phyloP scores from a whole-genome alignment of 2,113 vertebrate genomes.

The Gracilinanus agilis region DNA sequence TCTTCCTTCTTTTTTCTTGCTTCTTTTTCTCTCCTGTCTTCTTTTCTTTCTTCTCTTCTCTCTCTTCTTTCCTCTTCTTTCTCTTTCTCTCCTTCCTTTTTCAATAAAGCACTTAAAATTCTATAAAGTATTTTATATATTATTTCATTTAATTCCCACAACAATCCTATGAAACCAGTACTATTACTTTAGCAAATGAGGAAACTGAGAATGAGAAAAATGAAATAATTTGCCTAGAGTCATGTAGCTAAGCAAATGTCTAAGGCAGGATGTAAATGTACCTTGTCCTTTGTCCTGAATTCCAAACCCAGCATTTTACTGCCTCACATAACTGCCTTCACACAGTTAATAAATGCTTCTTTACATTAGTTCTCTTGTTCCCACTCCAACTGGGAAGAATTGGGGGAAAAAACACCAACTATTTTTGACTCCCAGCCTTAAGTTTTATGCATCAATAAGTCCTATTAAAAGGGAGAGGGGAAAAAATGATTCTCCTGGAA shows the following conservation, averaged over 20 bases:
- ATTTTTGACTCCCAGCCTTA: constrained; percentile 14
- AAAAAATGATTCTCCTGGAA: background rate
- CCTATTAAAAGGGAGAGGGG: background rate
- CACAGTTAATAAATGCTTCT: background rate
- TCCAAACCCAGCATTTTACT: background rate
- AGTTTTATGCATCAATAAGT: constrained; percentile 27
- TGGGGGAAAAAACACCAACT: constrained; percentile 13
- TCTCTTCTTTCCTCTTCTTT: too few relatives aligned
- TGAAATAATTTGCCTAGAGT: background rate
- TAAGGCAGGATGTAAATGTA: background rate
- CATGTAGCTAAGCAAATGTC: background rate
- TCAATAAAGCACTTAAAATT: constrained; percentile 30
- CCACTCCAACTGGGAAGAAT: background rate
- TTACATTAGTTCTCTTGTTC: background rate
- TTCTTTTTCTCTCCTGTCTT: background rate
- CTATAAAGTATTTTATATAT: background rate
- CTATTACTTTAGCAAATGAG: background rate
- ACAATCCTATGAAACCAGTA: background rate
- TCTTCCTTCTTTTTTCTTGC: too few relatives aligned
- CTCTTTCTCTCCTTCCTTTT: background rate
- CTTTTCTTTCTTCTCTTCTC: background rate
- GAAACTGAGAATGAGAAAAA: background rate
- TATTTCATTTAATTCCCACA: constrained; percentile 37
- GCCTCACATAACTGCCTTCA: background rate
- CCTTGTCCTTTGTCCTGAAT: background rate